phyloP scores from a whole-genome alignment of 2,113 vertebrate genomes.

The Fulica atra region DNA sequence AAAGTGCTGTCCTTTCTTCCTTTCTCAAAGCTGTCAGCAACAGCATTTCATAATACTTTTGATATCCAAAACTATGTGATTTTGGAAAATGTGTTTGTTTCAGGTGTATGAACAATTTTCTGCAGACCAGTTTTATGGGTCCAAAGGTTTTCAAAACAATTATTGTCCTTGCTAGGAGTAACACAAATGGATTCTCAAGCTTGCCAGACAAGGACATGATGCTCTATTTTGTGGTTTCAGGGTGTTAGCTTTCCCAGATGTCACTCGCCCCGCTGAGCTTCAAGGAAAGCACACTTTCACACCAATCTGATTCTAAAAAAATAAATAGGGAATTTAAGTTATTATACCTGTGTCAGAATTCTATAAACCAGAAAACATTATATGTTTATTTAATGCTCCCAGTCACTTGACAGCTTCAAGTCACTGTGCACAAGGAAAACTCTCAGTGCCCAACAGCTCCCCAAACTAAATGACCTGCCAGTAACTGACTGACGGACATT shows the following conservation, averaged over 20 bases:
- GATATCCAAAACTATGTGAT: constrained; percentile 15
- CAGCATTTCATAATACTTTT: not conserved
- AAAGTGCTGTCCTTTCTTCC: not conserved
- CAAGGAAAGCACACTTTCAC: constrained; percentile 47
- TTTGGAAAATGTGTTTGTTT: constrained; percentile 43
- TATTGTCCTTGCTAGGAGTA: not conserved
- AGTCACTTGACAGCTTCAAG: constrained; percentile 5
- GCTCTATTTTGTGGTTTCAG: constrained; percentile 25
- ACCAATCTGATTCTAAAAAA: constrained; percentile 24
- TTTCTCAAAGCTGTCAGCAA: not conserved
- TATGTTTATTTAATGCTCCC: constrained; percentile 43
- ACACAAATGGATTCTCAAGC: constrained; percentile 34
- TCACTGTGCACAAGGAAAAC: not conserved
- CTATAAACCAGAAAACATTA: constrained; percentile 33
- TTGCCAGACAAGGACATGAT: not conserved
- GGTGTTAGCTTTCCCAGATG: constrained; percentile 27
- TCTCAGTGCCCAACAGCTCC: not conserved
- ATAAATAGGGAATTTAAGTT: constrained; percentile 28
- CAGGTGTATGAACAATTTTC: constrained; percentile 23
- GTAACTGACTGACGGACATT: not conserved
- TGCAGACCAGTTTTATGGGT: constrained; percentile 18
- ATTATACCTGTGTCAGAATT: constrained; percentile 42
- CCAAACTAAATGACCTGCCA: not conserved
- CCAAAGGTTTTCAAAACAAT: constrained; percentile 62
- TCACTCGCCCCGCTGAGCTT: constrained; percentile 37